Conservation (phyloP, 2,113 vertebrate species). For the Paramormyrops kingsleyae region DNA sequence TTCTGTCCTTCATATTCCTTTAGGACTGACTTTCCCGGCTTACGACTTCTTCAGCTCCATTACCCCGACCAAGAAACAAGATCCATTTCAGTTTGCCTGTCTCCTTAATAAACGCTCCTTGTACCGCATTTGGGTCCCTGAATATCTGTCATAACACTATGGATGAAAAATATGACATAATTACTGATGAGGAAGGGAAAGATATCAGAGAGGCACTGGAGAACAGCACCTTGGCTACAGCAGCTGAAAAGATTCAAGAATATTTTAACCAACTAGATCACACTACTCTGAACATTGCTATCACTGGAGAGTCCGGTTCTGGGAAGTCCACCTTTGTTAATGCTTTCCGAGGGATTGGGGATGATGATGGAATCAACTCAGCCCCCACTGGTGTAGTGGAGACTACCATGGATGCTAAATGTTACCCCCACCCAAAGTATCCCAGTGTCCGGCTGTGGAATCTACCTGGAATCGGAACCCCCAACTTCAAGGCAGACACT, state of each 20-base stretch:
- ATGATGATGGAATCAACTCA: constrained; percentile 51
- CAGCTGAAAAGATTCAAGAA: constrained; percentile 28
- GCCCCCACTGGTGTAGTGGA: constrained; percentile 57
- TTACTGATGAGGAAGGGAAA: constrained; percentile 11
- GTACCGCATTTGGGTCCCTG: neutral
- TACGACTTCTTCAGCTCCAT: neutral
- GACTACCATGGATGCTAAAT: constrained; percentile 46
- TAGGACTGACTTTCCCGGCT: neutral
- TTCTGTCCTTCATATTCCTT: neutral
- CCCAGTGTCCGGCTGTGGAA: constrained; percentile 58
- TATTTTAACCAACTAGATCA: constrained; percentile 28
- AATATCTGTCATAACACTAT: neutral
- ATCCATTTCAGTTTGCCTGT: neutral
- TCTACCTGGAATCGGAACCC: constrained; percentile 58
- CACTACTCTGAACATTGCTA: constrained; percentile 50
- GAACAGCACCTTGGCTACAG: constrained; percentile 14
- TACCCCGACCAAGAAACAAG: neutral
- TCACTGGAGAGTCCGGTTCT: constrained; percentile 57
- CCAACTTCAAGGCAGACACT: constrained; percentile 45
- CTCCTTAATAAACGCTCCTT: no score
- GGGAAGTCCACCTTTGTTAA: constrained; percentile 69
- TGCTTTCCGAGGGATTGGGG: constrained; percentile 51
- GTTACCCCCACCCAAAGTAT: constrained; percentile 50
- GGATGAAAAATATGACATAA: neutral
- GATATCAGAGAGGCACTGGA: constrained; percentile 26